Evolutionary conservation across 2,113 vertebrate genomes (phyloP), one percentile per base, ranked within the genome.

Genomic region (Etheostoma spectabile): DNA sequence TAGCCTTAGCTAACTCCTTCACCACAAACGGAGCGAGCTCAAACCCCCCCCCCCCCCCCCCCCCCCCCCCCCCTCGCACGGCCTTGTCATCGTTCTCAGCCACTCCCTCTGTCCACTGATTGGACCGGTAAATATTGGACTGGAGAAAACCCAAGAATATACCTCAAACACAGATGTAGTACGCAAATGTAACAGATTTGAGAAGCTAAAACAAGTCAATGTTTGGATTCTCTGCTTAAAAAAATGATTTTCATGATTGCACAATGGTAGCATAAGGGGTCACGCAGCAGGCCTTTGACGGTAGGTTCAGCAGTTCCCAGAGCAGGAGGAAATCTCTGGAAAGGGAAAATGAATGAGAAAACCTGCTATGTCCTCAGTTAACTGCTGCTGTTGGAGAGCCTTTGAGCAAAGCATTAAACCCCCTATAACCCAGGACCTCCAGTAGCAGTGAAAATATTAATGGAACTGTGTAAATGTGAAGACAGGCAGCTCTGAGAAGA

Each of bases 301-400:
- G 8, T 5, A 38, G 27, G 59, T 53, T 53, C 48, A 51, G 53
- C 33, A n/a, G 64, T 19, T 52, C 11, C 8, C 19, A 27, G 21
- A 21, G 6, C 48, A 19, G 33, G 2, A 2, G 6, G 13, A 42
- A 52, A 27, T 30, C 30, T 16, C 30, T 30, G 21, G 30, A 51
- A n/a, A 27, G 18, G 42, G 4, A 35, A 56, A 35, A 12, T 21
- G 46, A 77, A 59, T 38, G 75, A 68, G 56, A 14, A 33, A n/a
- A 30, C 2, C 18, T 4, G 16, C 30, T 22, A 38, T n/a, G 66
- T 53, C 6, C 27, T 35, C 48, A 35, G 65, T 15, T 27, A 16
- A 22, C 19, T 38, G 49, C 27, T 53, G 66, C 55, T 60, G 75
- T 22, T 53, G 38, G 12, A n/a, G 30, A 70, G 57, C 66, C 48